phyloP scores from a whole-genome alignment of 2,888 invertebrate genomes.

The Phymatocera aterrima region DNA sequence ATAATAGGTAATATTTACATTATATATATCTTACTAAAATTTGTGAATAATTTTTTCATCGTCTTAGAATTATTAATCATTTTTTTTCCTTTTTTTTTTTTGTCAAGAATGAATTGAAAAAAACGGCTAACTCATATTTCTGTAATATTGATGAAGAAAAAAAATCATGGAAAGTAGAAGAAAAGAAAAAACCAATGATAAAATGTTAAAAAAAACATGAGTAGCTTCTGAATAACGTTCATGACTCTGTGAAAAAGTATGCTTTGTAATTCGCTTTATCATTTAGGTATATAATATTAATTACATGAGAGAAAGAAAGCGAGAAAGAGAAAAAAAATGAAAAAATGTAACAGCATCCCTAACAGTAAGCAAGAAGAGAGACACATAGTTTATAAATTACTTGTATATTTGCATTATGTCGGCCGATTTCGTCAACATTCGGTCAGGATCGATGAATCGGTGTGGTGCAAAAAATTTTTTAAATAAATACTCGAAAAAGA shows the following conservation, averaged over 20 bases:
- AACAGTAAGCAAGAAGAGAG: slow-evolving; percentile 27
- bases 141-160: neutral
- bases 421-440: slow-evolving; percentile 15
- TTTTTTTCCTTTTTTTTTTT: neutral
- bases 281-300: slow-evolving; percentile 27
- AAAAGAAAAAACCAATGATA: too few relatives aligned
- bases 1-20: too few relatives aligned
- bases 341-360: slow-evolving; percentile 33
- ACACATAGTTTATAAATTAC: neutral
- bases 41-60: slow-evolving; percentile 37
- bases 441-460: slow-evolving; percentile 9
- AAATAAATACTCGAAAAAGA: neutral
- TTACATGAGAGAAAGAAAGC: too few relatives aligned
- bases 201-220: too few relatives aligned
- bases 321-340: too few relatives aligned
- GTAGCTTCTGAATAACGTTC: slow-evolving; percentile 3
- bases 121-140: slow-evolving; percentile 1
- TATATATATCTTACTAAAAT: slow-evolving; percentile 40
- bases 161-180: too few relatives aligned
- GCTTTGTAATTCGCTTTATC: neutral
- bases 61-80: slow-evolving; percentile 22
- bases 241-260: slow-evolving; percentile 20
- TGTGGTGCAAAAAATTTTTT: slow-evolving; percentile 10
- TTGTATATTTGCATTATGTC: slow-evolving; percentile 30
- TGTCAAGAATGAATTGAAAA: neutral